Evolutionary conservation across 1,140 invertebrate species (phyloP), one percentile per base, ranked within the genome.

Genomic region (Leptestheria dahalacensis): DNA sequence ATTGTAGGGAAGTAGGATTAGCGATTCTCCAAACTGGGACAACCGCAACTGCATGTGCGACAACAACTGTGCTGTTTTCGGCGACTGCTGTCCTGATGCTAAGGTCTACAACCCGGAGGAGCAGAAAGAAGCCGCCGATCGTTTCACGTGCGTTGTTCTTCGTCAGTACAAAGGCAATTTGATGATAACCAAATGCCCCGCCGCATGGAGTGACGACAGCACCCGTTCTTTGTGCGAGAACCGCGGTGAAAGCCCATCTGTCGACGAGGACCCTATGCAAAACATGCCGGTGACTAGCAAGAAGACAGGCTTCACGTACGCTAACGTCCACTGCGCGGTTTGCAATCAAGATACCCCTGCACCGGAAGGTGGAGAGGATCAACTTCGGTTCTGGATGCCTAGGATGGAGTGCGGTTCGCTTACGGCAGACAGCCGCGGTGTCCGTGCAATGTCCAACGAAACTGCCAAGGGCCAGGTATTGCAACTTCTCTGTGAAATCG

Each of bases 291-390:
- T 76, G 9, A 77, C 76, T 0, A 71, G 70, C 51, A 63, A 66
- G 26, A 49, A 54, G 11, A 67, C 73, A 0, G 72, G 75, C 1
- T 61, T 74, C 28, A 78, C 77, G 0, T 82, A 78, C 66, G 71
- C 71, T 52, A 82, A 80, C 64, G 67, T 72, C 23, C 75, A 72
- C 67, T 82, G 79, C 63, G 77, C 79, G 0, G 57, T 73, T 4
- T 82, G 79, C 63, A 75, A 80, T 66, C 66, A 69, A 1, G 73
- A 74, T 53, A 59, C 62, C 21, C 52, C 26, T 20, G 47, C 54
- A n/a, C 52, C 25, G 26, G 46, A 12, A 77, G 77, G 68, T 65
- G n/a, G 71, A 72, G 3, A 61, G 71, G 23, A 53, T 76, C 1
- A 71, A 73, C 62, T 77, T 74, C 63, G 66, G 68, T 10, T 65